phyloP scores from a whole-genome alignment of 2,797 vertebrate species.

The Channallabes apus region DNA sequence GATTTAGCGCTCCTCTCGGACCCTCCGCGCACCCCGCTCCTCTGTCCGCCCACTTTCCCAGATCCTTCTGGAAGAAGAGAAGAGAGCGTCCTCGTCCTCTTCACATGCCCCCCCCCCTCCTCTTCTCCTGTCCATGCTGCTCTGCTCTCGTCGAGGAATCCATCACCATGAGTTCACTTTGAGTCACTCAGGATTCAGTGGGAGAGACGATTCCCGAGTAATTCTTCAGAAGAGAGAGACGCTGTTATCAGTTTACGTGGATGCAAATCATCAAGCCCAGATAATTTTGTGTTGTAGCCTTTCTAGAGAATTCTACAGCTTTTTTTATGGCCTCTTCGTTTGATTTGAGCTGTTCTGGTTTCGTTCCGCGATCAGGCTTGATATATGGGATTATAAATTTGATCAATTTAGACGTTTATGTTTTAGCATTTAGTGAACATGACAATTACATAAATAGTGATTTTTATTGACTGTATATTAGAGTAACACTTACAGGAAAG shows the following conservation, averaged over 20 bases:
- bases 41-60: constrained; percentile 70
- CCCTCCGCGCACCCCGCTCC: constrained; percentile 60
- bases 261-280: not conserved
- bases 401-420: not conserved
- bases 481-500: not conserved
- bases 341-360: not conserved
- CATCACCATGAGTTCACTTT: constrained; percentile 79
- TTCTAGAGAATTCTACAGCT: not conserved
- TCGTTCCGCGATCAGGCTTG: not conserved
- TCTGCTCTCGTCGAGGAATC: constrained; percentile 66
- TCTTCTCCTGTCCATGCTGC: constrained; percentile 79
- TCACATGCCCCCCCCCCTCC: constrained; percentile 79
- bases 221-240: constrained; percentile 8
- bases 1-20: constrained; percentile 59
- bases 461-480: not conserved
- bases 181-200: constrained; percentile 35
- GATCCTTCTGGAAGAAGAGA: constrained; percentile 56
- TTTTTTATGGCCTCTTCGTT: not conserved
- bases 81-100: constrained; percentile 53
- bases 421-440: too few relatives aligned
- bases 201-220: constrained; percentile 34
- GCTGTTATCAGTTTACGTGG: constrained; percentile 1
- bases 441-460: not conserved
- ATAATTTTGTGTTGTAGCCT: not conserved
- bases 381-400: constrained; percentile 4